These are phyloP conservation scores for Bos indicus DNA, from an alignment of 2,113 vertebrate genomes.

Conservation along the genomic window DNA sequence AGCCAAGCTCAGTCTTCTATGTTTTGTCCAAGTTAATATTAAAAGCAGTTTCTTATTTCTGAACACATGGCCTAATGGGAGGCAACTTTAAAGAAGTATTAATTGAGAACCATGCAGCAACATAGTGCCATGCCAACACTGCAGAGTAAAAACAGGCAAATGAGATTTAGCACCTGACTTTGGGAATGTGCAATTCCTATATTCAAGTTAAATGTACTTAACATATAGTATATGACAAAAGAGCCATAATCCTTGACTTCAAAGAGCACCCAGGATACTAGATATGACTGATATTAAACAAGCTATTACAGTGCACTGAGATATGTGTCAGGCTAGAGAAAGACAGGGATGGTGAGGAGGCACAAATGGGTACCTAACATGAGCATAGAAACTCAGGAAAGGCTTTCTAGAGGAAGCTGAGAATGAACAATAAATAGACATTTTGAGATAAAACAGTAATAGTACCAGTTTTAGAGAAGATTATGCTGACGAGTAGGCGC, in stretches of 20 bases:
- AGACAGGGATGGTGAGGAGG: neutral
- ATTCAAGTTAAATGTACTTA: neutral
- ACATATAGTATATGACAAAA: neutral
- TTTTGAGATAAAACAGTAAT: neutral
- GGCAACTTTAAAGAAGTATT: slow-evolving; percentile 3
- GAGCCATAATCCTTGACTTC: neutral
- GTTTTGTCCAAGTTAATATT: slow-evolving; percentile 37
- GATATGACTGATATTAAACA: neutral
- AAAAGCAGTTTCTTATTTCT: slow-evolving; percentile 22
- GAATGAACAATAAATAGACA: neutral
- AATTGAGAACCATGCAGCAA: neutral
- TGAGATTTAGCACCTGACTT: neutral
- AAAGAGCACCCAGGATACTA: neutral
- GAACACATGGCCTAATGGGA: neutral
- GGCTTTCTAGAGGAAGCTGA: neutral
- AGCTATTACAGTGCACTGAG: neutral
- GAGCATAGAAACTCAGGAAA: neutral
- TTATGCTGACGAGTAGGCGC: neutral
- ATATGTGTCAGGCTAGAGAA: neutral
- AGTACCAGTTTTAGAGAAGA: neutral
- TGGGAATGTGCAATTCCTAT: neutral
- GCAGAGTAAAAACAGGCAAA: neutral
- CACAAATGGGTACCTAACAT: neutral
- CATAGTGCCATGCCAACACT: neutral
- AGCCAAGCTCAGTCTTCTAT: neutral